phyloP scores from a whole-genome alignment of 2,888 invertebrate species.

The Rhagophthalmus giganteus region DNA sequence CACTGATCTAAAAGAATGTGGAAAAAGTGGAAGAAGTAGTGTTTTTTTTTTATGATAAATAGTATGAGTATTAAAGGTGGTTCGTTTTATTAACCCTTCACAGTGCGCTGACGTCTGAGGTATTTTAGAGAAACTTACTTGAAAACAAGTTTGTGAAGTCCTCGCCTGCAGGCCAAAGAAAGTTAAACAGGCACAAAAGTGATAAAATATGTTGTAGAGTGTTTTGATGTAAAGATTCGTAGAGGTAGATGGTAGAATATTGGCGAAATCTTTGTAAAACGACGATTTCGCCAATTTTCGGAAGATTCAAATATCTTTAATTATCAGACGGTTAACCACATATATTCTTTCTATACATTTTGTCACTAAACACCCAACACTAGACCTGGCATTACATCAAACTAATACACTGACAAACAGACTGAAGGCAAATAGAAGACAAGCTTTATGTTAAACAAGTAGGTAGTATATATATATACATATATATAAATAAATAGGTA shows the following conservation, averaged over 20 bases:
- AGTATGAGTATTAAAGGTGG: slow-evolving; percentile 22
- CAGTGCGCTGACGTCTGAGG: slow-evolving; percentile 24
- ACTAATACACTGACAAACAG: slow-evolving; percentile 38
- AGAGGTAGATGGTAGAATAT: slow-evolving; percentile 21
- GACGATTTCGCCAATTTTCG: slow-evolving; percentile 17
- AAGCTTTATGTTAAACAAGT: slow-evolving; percentile 15
- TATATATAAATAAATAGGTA: slow-evolving; percentile 8
- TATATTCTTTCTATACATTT: slow-evolving; percentile 8
- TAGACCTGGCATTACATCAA: slow-evolving; percentile 41
- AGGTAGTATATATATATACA: neutral
- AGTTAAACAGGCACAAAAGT: slow-evolving; percentile 39
- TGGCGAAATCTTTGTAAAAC: too few relatives aligned
- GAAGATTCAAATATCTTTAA: neutral
- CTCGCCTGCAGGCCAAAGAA: slow-evolving; percentile 51
- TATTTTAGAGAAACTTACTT: slow-evolving; percentile 48
- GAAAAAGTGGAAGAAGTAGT: slow-evolving; percentile 38
- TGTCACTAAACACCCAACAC: slow-evolving; percentile 40
- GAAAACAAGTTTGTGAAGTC: slow-evolving; percentile 48
- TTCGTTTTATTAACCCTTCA: slow-evolving; percentile 16
- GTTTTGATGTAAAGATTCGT: slow-evolving; percentile 27
- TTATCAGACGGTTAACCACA: slow-evolving; percentile 6
- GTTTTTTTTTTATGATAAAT: slow-evolving; percentile 20
- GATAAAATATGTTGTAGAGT: slow-evolving; percentile 33
- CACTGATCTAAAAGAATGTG: slow-evolving; percentile 30
- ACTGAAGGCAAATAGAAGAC: slow-evolving; percentile 27